Conservation (phyloP, 2,888 invertebrate species). For the Ischnura elegans region DNA sequence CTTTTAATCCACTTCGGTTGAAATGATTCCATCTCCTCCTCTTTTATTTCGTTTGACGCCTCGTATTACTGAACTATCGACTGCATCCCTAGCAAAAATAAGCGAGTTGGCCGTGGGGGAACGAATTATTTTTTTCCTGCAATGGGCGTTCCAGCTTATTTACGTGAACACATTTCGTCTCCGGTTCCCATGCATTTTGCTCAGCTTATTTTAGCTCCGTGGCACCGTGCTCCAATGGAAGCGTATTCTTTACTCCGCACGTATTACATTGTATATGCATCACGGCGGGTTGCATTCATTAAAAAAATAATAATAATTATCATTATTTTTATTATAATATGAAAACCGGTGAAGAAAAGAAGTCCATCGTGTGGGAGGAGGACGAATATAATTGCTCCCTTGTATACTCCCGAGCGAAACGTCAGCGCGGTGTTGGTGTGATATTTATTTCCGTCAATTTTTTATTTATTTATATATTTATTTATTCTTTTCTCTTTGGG, state of each 20-base stretch:
- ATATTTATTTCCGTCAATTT: neutral
- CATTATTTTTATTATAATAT: too few relatives aligned
- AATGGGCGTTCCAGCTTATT: neutral
- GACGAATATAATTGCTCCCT: slow-evolving; percentile 11
- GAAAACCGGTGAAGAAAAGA: neutral
- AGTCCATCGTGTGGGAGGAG: neutral
- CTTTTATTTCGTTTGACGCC: neutral
- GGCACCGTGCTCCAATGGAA: neutral
- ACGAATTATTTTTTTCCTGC: neutral
- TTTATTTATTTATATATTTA: too few relatives aligned
- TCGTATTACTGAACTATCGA: neutral
- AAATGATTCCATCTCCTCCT: neutral
- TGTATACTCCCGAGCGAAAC: neutral
- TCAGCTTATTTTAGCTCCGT: neutral
- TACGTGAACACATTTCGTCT: neutral
- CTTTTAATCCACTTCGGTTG: neutral
- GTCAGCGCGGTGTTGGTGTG: neutral
- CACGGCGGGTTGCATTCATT: neutral
- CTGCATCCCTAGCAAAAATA: neutral
- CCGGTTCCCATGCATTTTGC: neutral
- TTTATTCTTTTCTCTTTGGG: neutral
- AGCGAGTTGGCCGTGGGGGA: neutral
- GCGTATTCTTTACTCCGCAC: neutral
- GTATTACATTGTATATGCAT: neutral
- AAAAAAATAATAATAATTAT: neutral